Percentiles rank a stretch among this genome's conserved stretches.
Evolutionary conservation across 2,797 vertebrate genomes (phyloP).

Genomic region (Macrochelys suwanniensis): DNA sequence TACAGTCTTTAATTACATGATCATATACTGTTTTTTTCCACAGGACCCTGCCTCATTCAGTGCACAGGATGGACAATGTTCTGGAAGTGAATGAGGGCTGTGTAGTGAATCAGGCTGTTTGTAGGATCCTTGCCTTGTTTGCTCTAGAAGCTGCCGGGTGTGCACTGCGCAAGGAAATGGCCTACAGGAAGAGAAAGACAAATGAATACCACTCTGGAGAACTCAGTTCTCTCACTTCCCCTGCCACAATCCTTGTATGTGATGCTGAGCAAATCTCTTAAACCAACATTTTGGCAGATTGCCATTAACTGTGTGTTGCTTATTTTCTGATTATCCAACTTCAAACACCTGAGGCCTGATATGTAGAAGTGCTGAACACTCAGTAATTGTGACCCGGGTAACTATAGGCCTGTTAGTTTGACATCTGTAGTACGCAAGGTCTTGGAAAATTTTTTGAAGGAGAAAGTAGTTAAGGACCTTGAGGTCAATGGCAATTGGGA

Average conservation of each 20-base stretch:
- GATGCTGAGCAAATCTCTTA: neutral
- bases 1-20: neutral
- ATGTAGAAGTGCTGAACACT: neutral
- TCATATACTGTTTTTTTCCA: neutral
- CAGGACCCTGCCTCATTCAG: neutral
- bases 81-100: neutral
- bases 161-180: neutral
- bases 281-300: neutral
- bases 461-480: no score
- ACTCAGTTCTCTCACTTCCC: neutral
- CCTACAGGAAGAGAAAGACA: neutral
- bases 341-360: neutral
- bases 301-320: neutral
- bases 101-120: neutral
- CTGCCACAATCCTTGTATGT: neutral
- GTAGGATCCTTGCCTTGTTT: neutral
- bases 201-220: neutral
- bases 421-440: no score
- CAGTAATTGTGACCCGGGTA: no score
- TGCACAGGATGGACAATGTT: neutral
- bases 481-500: no score
- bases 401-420: no score
- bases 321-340: neutral
- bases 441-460: no score
- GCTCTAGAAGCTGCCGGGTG: neutral